Evolutionary conservation across 2,888 invertebrate species (phyloP).

Genomic region (Neoaliturus tenellus): DNA sequence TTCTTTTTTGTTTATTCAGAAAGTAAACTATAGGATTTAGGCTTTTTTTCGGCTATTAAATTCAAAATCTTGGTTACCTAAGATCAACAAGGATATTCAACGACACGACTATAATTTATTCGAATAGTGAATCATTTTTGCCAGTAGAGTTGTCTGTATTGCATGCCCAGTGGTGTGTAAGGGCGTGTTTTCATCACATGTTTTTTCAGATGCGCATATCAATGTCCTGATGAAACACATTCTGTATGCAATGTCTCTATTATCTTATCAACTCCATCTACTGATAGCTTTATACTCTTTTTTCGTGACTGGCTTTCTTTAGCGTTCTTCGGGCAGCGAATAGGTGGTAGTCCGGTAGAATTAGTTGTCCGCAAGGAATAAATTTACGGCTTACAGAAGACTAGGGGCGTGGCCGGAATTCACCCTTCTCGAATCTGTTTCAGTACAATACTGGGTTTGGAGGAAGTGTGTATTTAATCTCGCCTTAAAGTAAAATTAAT

Average conservation of each 20-base stretch:
- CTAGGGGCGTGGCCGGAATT: not conserved
- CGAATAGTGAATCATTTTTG: no score
- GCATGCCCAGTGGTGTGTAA: not conserved
- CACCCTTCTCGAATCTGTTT: not conserved
- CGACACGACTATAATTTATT: no score
- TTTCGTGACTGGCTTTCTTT: not conserved
- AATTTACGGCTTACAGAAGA: not conserved
- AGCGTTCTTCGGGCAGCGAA: not conserved
- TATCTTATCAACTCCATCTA: constrained; percentile 1
- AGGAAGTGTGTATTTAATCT: no score
- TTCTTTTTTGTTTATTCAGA: no score
- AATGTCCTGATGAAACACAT: not conserved
- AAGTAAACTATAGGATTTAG: no score
- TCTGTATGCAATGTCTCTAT: constrained; percentile 13
- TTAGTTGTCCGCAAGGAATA: not conserved
- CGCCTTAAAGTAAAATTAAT: no score
- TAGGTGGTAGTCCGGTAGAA: not conserved
- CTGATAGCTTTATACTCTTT: constrained; percentile 5
- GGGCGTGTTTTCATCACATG: not conserved
- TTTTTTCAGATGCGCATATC: constrained; percentile 13
- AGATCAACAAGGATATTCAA: no score
- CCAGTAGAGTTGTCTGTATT: no score
- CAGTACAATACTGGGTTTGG: no score
- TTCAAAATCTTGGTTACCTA: no score
- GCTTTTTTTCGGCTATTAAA: no score